Conservation (phyloP, 2,888 invertebrate genomes). For the Poecilus cupreus region DNA sequence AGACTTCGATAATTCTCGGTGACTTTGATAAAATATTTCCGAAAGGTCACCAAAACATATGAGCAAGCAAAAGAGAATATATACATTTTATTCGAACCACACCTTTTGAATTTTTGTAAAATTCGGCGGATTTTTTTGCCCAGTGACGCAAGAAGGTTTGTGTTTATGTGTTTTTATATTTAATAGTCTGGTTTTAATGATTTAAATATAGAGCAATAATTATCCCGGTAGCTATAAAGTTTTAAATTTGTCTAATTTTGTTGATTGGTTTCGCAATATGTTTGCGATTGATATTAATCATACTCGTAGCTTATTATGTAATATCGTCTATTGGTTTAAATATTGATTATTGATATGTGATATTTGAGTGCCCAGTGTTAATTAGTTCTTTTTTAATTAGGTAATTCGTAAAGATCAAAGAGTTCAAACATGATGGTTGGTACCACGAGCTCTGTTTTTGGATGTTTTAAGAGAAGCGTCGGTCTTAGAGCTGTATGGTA, state of each 20-base stretch:
- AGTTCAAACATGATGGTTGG: no score
- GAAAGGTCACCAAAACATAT: not conserved
- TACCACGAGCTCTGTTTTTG: no score
- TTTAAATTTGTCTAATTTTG: constrained; percentile 9
- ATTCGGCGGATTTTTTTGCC: no score
- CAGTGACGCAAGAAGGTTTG: no score
- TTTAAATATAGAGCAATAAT: not conserved
- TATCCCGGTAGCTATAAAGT: not conserved
- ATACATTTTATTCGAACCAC: no score
- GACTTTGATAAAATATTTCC: constrained; percentile 5
- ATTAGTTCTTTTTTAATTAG: no score
- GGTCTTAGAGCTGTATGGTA: no score
- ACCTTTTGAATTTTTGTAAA: no score
- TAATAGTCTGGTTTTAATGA: not conserved
- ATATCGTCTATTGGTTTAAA: not conserved
- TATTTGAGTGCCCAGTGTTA: not conserved
- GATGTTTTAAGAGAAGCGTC: no score
- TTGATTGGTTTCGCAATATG: not conserved
- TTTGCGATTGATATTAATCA: constrained; percentile 12
- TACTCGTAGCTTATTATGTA: not conserved
- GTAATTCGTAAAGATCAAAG: no score
- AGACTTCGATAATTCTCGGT: not conserved
- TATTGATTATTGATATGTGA: not conserved
- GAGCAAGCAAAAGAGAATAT: not conserved
- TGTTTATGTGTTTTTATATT: not conserved